Conservation (phyloP, 2,888 invertebrate genomes). For the Chaitophorus viminalis region DNA sequence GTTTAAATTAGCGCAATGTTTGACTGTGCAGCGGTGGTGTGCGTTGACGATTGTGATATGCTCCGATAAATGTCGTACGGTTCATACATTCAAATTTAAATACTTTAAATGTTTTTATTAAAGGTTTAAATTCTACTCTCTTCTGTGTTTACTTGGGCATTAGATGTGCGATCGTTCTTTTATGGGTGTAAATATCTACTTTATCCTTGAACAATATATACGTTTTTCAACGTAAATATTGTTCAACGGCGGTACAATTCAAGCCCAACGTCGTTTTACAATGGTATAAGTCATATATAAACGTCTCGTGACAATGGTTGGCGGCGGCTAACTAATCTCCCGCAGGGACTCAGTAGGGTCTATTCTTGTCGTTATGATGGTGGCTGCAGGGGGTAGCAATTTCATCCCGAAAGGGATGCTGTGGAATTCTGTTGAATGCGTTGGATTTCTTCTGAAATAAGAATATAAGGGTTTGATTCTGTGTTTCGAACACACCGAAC, state of each 20-base stretch:
- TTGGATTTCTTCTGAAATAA: conserved; percentile 19
- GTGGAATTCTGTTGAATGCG: conserved; percentile 28
- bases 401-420: conserved; percentile 34
- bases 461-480: conserved; percentile 26
- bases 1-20: background rate
- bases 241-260: background rate
- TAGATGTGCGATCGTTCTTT: background rate
- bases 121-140: background rate
- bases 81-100: background rate
- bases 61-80: background rate
- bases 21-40: background rate
- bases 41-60: background rate
- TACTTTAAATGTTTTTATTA: background rate
- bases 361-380: conserved; percentile 36
- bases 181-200: background rate
- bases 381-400: conserved; percentile 12
- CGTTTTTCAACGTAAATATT: conserved; percentile 9
- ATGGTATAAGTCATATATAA: conserved; percentile 5
- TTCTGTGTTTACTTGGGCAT: background rate
- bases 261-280: background rate
- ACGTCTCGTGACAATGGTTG: conserved; percentile 20
- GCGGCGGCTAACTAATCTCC: conserved; percentile 43
- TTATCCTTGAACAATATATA: conserved; percentile 8
- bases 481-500: background rate
- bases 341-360: conserved; percentile 33